These are phyloP conservation scores for Myxocyprinus asiaticus DNA, from an alignment of 2,113 vertebrate genomes.

Conservation along the genomic window DNA sequence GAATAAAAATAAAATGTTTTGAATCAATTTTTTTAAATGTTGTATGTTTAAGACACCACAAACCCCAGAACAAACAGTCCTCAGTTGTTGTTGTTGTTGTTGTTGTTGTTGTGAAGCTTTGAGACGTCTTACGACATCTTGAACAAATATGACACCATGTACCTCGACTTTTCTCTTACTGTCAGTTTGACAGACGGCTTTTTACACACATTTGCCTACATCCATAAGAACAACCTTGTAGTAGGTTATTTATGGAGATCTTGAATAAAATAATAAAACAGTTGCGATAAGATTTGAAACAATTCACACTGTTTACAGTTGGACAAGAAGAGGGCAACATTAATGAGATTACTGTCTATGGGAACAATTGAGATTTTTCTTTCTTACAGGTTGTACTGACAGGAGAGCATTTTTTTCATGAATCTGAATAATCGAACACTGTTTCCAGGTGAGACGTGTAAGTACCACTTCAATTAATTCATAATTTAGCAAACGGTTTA, in stretches of 20 bases:
- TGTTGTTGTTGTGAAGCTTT: too few species aligned
- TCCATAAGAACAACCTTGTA: too few species aligned
- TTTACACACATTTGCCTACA: too few species aligned
- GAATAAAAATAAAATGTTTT: too few species aligned
- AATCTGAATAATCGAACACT: not conserved
- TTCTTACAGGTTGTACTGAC: too few species aligned
- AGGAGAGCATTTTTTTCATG: too few species aligned
- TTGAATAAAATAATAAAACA: not conserved
- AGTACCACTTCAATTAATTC: not conserved
- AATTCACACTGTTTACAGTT: not conserved
- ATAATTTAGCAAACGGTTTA: not conserved
- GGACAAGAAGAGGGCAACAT: not conserved
- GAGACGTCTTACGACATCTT: conserved; percentile 6
- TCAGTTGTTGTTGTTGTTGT: too few species aligned
- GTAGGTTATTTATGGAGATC: not conserved
- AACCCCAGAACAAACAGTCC: too few species aligned
- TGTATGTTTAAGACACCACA: too few species aligned
- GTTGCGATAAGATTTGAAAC: not conserved
- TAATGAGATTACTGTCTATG: not conserved
- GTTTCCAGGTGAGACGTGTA: conserved; percentile 3
- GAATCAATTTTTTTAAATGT: too few species aligned
- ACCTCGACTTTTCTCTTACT: not conserved
- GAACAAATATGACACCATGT: not conserved
- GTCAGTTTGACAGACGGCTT: not conserved
- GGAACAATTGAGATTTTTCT: not conserved